Conservation (phyloP, 2,888 invertebrate species). For the Ophion ventricosus region DNA sequence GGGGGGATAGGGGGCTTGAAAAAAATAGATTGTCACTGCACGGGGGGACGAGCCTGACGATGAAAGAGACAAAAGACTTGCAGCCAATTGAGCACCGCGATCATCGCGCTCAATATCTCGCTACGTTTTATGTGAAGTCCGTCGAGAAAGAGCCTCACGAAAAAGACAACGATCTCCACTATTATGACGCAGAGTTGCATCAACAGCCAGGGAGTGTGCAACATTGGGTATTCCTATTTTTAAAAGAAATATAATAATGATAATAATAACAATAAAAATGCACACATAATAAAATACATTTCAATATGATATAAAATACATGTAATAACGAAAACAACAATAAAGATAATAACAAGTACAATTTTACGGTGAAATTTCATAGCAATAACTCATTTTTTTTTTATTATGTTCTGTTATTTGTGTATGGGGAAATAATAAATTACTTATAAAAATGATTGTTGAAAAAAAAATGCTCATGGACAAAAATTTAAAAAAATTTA, state of each 20-base stretch:
- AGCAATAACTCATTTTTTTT: neutral
- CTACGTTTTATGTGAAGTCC: conserved; percentile 79
- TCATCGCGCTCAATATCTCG: conserved; percentile 77
- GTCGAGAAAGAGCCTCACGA: conserved; percentile 78
- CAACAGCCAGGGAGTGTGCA: conserved; percentile 80
- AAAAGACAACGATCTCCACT: conserved; percentile 78
- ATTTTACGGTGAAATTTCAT: neutral
- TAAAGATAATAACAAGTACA: neutral
- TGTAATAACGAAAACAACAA: conserved; percentile 5
- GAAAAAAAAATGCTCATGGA: no score
- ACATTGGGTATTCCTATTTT: conserved; percentile 79
- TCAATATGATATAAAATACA: neutral
- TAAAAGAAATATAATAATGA: conserved; percentile 6
- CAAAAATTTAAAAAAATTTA: no score
- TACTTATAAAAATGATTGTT: no score
- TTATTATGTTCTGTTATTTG: neutral
- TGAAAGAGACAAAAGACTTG: conserved; percentile 82
- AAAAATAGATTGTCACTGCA: conserved; percentile 43
- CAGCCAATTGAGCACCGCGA: conserved; percentile 80
- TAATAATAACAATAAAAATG: neutral
- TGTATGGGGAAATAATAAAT: no score
- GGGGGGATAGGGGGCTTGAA: conserved; percentile 17
- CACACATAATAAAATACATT: neutral
- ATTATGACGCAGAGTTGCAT: conserved; percentile 81
- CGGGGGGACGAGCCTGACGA: conserved; percentile 72